Percentiles rank a stretch among this genome's conserved stretches.
phyloP scores from a whole-genome alignment of 2,797 vertebrate species.

The Cossypha heuglini region DNA sequence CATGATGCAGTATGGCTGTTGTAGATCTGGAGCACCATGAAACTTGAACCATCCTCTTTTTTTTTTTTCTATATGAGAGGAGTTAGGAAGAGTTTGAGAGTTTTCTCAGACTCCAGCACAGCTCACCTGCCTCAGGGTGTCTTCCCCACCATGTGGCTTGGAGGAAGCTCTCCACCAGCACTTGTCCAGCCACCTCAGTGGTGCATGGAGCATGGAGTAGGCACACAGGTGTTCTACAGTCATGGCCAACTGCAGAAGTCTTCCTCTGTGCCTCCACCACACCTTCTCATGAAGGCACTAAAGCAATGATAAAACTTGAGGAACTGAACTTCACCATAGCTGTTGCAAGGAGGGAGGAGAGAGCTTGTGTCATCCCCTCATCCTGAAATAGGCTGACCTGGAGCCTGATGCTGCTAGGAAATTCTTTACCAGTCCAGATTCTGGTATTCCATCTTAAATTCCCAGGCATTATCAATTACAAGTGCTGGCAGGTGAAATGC shows the following conservation, averaged over 20 bases:
- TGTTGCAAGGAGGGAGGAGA: neutral
- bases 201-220: rapidly evolving
- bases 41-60: neutral
- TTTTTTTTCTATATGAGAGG: neutral
- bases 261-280: neutral
- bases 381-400: neutral
- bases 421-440: neutral
- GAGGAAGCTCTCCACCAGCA: neutral
- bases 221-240: neutral
- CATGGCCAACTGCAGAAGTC: neutral
- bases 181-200: neutral
- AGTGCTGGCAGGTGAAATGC: neutral
- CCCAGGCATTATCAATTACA: neutral
- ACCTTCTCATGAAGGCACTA: neutral
- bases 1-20: neutral
- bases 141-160: neutral
- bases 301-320: neutral
- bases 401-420: neutral
- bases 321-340: neutral
- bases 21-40: neutral
- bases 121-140: neutral
- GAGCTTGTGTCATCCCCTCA: neutral
- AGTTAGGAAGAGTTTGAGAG: neutral
- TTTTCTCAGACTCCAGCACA: neutral
- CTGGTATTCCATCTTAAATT: neutral